A percentile compares a stretch with the other conserved stretches of the same genome.
Conservation (phyloP, 2,888 invertebrate genomes). For the Pycnomerus fuliginosus region DNA sequence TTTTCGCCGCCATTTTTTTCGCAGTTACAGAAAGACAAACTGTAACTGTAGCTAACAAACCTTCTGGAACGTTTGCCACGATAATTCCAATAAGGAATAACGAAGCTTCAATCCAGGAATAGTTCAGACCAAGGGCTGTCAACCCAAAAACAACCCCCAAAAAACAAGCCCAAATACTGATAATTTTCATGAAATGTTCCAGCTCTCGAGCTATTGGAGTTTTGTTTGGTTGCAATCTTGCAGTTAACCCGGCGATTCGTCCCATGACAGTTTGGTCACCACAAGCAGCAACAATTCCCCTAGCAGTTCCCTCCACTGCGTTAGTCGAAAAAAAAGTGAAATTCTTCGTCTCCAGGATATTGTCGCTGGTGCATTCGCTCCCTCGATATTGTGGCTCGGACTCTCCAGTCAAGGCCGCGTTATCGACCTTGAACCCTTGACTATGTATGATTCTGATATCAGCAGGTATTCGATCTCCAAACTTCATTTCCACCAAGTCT, state of each 20-base stretch:
- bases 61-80: constrained; percentile 75
- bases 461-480: constrained; percentile 88
- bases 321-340: constrained; percentile 61
- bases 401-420: constrained; percentile 70
- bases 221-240: constrained; percentile 61
- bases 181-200: constrained; percentile 68
- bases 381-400: constrained; percentile 61
- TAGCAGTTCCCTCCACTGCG: constrained; percentile 58
- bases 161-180: constrained; percentile 63
- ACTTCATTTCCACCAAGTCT: constrained; percentile 80
- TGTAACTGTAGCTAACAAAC: constrained; percentile 74
- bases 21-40: constrained; percentile 76
- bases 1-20: constrained; percentile 77
- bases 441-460: constrained; percentile 74
- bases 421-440: constrained; percentile 57
- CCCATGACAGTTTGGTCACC: constrained; percentile 66
- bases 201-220: constrained; percentile 75
- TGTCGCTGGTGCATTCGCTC: constrained; percentile 53
- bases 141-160: constrained; percentile 55
- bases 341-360: constrained; percentile 59
- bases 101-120: constrained; percentile 69
- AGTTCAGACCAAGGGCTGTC: constrained; percentile 65
- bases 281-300: constrained; percentile 54
- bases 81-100: constrained; percentile 66
- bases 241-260: constrained; percentile 63